These are phyloP conservation scores for Nephrotoma guestfalica DNA, from an alignment of 2,888 invertebrate species.

Conservation along the genomic window DNA sequence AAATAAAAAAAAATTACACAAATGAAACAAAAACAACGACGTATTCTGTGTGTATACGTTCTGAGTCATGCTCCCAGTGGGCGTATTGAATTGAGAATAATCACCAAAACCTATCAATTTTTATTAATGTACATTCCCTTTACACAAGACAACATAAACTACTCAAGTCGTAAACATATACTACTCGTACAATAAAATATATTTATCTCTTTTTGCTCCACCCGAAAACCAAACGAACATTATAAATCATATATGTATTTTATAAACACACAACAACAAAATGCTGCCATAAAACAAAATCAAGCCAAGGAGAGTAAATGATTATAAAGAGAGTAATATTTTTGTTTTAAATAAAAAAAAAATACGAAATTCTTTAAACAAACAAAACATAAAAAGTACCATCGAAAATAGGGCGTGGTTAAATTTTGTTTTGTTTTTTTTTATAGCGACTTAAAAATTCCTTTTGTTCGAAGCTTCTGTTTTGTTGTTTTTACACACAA, in stretches of 20 bases:
- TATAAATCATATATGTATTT: not conserved
- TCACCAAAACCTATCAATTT: constrained; percentile 2
- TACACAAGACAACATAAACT: not conserved
- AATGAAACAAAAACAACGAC: not conserved
- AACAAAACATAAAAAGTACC: constrained; percentile 1
- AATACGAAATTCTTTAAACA: constrained; percentile 1
- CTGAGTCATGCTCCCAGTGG: constrained; percentile 1
- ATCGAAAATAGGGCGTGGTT: not conserved
- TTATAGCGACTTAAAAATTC: not conserved
- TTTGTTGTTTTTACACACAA: not conserved
- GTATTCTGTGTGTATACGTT: not conserved
- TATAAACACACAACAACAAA: not conserved
- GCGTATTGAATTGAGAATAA: not conserved
- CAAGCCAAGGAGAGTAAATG: not conserved
- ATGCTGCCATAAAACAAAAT: not conserved
- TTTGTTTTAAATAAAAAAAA: not conserved
- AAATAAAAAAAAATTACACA: not conserved
- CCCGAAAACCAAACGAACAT: not conserved
- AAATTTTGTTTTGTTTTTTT: not conserved
- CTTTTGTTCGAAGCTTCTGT: not conserved
- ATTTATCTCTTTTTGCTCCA: not conserved
- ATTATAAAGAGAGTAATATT: not conserved
- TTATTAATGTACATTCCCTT: not conserved
- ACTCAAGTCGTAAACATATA: not conserved
- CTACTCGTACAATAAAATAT: not conserved